Conservation (phyloP, 2,113 vertebrate species). For the Tichodroma muraria region DNA sequence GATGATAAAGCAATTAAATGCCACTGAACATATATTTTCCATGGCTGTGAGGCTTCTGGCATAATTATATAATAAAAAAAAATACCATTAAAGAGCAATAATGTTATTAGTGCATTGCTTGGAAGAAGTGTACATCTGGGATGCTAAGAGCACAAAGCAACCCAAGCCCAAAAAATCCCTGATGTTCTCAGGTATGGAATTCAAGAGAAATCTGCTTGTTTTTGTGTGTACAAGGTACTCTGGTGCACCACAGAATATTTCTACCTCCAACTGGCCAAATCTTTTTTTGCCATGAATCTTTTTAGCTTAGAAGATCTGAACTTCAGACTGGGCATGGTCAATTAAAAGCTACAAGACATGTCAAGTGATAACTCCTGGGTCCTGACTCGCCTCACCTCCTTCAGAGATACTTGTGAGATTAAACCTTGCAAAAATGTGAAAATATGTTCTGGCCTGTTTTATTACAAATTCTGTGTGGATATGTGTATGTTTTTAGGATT, state of each 20-base stretch:
- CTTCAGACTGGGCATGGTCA: not conserved
- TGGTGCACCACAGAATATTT: not conserved
- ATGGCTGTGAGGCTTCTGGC: not conserved
- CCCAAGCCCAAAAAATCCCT: not conserved
- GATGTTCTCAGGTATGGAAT: not conserved
- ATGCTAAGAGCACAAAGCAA: not conserved
- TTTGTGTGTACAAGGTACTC: not conserved
- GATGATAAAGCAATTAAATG: constrained; percentile 35
- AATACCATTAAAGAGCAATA: constrained; percentile 13
- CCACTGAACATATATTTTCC: not conserved
- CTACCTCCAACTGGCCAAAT: not conserved
- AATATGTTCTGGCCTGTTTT: not conserved
- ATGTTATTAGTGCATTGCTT: constrained; percentile 14
- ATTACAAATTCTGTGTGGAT: not conserved
- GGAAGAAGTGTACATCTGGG: not conserved
- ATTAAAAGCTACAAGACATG: not conserved
- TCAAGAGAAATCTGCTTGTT: not conserved
- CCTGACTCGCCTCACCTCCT: not conserved
- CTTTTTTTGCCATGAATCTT: not conserved
- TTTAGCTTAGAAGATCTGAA: not conserved
- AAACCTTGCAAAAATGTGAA: not conserved
- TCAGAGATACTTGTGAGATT: not conserved
- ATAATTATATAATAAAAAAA: constrained; percentile 34
- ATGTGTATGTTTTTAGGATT: not conserved
- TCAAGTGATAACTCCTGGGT: not conserved